phyloP scores from a whole-genome alignment of 2,888 invertebrate genomes.

The Meiosimyza platycephala region DNA sequence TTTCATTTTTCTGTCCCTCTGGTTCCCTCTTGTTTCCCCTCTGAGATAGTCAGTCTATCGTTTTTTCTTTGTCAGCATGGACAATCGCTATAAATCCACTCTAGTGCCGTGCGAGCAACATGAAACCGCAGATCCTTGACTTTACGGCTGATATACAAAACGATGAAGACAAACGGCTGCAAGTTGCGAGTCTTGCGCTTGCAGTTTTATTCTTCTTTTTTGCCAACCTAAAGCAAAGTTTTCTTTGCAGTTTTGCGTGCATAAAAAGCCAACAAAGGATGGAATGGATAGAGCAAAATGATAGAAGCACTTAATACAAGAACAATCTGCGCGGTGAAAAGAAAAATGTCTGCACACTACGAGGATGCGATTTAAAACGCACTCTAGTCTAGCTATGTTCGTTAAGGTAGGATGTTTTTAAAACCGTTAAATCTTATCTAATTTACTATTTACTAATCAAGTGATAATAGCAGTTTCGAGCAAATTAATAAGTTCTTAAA shows the following conservation, averaged over 20 bases:
- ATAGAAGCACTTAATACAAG: neutral
- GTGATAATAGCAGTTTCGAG: too few species aligned
- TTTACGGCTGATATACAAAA: neutral
- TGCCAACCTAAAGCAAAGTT: neutral
- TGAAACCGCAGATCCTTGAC: constrained; percentile 11
- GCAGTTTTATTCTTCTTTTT: neutral
- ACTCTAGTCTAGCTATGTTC: too few species aligned
- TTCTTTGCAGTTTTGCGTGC: neutral
- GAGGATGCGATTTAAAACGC: too few species aligned
- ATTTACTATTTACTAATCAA: too few species aligned
- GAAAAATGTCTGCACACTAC: too few species aligned
- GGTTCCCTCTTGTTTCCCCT: too few species aligned
- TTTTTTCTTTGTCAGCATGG: constrained; percentile 1
- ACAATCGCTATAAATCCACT: constrained; percentile 25
- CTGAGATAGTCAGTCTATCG: neutral
- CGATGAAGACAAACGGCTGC: neutral
- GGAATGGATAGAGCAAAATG: neutral
- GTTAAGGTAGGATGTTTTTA: too few species aligned
- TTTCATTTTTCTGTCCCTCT: too few species aligned
- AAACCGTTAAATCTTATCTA: too few species aligned
- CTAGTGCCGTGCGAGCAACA: neutral
- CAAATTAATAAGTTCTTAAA: too few species aligned
- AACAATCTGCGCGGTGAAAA: neutral
- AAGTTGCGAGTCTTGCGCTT: neutral
- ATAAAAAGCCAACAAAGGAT: neutral